Evolutionary conservation across 2,113 vertebrate genomes (phyloP), one percentile per base, ranked within the genome.

Genomic region (Rutilus rutilus): DNA sequence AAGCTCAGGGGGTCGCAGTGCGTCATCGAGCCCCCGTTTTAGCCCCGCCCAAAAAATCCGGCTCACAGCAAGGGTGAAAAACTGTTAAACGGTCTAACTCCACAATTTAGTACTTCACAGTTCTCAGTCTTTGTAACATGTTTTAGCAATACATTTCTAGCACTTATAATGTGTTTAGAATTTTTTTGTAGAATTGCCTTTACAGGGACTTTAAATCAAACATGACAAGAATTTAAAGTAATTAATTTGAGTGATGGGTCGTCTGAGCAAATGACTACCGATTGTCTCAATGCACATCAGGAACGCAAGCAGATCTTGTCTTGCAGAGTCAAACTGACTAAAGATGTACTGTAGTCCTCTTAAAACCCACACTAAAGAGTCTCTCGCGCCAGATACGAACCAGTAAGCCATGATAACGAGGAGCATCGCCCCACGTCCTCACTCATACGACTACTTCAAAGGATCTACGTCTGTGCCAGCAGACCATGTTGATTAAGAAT

Each of bases 401-500:
- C 62, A 83, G 47, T 19, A 71, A 2, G 7, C 30, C 33, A 83
- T 25, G 7, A 73, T 83, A 83, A 83, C 57, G 50, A 74, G 82
- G 65, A 83, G 47, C 33, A 57, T 57, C 30, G 17, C 62, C 19
- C 25, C 25, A 81, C 9, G 15, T 81, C 64, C 47, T 67, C 52
- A 57, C 30, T 57, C 64, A 71, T 45, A 73, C 6, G 25, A 45
- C 67, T 83, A 23, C 50, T 83, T 83, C 67, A 73, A 83, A 83
- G 50, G 21, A 36, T 19, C 27, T 19, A 57, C 50, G 25, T 83
- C 65, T 39, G 65, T 71, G 65, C 65, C 65, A 57, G 30, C 21
- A 83, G 47, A 83, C 81, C 65, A n/a, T 73, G 65, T 83, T 83
- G 30, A 54, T 73, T 73, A 83, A 59, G 82, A 73, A 74, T 57